Conservation (phyloP, 2,113 vertebrate species). For the Menura novaehollandiae region DNA sequence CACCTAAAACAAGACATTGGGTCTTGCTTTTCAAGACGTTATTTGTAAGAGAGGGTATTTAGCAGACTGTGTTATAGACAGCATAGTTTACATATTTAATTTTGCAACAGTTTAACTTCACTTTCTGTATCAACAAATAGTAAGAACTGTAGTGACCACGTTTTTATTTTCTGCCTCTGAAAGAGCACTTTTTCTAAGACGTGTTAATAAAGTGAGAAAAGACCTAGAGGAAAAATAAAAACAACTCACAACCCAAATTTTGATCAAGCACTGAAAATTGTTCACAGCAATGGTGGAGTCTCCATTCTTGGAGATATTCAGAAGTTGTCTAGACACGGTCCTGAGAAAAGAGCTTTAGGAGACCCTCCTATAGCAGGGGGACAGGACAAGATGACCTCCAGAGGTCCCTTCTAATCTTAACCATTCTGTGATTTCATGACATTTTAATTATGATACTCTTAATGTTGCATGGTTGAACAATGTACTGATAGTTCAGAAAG, state of each 20-base stretch:
- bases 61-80: background rate
- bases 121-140: background rate
- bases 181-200: background rate
- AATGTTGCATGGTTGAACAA: rapidly evolving
- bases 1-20: background rate
- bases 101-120: background rate
- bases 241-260: background rate
- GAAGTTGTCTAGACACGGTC: background rate
- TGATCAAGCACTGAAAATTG: background rate
- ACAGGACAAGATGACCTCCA: background rate
- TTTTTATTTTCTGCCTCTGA: background rate
- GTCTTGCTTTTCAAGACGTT: background rate
- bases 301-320: background rate
- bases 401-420: background rate
- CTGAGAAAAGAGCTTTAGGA: background rate
- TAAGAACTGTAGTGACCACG: background rate
- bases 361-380: background rate
- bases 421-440: background rate
- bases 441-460: background rate
- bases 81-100: background rate
- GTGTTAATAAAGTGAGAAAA: background rate
- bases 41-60: background rate
- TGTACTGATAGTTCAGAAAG: background rate
- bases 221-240: rapidly evolving
- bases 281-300: background rate